phyloP scores from a whole-genome alignment of 1,140 invertebrate species.

The Apis dorsata region DNA sequence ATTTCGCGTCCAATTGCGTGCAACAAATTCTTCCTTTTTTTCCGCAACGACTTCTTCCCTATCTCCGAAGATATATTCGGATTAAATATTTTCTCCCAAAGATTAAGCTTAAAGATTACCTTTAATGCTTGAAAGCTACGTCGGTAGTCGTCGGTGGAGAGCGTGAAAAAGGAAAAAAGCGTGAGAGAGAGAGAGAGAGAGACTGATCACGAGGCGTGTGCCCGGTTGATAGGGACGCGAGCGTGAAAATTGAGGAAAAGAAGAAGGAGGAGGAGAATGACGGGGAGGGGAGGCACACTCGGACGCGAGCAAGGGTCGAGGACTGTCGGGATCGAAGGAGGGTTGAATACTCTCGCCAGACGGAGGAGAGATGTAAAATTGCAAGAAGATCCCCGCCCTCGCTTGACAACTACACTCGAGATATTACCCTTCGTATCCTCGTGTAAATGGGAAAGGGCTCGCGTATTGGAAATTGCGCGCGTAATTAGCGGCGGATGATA shows the following conservation, averaged over 20 bases:
- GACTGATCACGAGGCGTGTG: background rate
- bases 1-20: background rate
- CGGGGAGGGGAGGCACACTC: conserved; percentile 3
- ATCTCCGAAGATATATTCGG: background rate
- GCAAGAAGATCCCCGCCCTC: background rate
- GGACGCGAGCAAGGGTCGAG: conserved; percentile 27
- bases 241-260: conserved; percentile 42
- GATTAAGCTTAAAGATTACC: too few species aligned
- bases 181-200: background rate
- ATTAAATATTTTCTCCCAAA: background rate
- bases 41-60: too few species aligned
- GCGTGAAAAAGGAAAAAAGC: too few species aligned
- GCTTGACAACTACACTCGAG: background rate
- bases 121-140: too few species aligned
- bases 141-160: too few species aligned
- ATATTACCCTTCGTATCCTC: background rate
- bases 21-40: background rate
- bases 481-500: background rate
- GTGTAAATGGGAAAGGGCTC: background rate
- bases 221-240: background rate
- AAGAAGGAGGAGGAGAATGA: conserved; percentile 34
- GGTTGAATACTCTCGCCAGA: conserved; percentile 29
- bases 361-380: conserved; percentile 25
- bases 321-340: background rate
- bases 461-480: background rate